phyloP scores from a whole-genome alignment of 2,888 invertebrate genomes.

The Lissocephala sabroskyi region DNA sequence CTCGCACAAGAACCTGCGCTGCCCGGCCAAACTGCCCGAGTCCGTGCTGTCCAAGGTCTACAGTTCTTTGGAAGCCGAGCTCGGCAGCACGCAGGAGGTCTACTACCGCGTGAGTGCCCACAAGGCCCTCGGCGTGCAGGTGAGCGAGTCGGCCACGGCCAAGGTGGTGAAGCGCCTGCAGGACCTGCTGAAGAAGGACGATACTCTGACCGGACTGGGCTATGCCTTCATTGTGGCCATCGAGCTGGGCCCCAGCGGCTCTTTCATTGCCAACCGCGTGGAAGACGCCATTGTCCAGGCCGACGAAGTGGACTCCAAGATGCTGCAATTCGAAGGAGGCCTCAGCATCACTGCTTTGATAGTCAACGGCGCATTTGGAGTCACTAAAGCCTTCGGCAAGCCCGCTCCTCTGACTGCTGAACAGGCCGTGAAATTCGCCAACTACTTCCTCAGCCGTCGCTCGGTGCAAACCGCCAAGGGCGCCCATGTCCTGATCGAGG shows the following conservation, averaged over 20 bases:
- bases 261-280: slow-evolving; percentile 81
- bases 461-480: slow-evolving; percentile 91
- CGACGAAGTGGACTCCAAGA: slow-evolving; percentile 92
- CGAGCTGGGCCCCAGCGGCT: slow-evolving; percentile 78
- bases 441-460: slow-evolving; percentile 90
- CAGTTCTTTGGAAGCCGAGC: slow-evolving; percentile 78
- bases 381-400: slow-evolving; percentile 77
- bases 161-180: slow-evolving; percentile 83
- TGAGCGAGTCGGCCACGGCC: slow-evolving; percentile 79
- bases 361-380: slow-evolving; percentile 76
- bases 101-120: slow-evolving; percentile 83
- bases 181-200: slow-evolving; percentile 87
- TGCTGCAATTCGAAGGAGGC: slow-evolving; percentile 93
- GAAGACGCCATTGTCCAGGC: slow-evolving; percentile 96
- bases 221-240: slow-evolving; percentile 89
- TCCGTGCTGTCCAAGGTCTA: slow-evolving; percentile 74
- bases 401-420: slow-evolving; percentile 81
- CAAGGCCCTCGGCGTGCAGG: slow-evolving; percentile 78
- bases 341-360: slow-evolving; percentile 82
- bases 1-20: slow-evolving; percentile 76
- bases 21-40: slow-evolving; percentile 74
- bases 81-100: slow-evolving; percentile 79
- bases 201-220: slow-evolving; percentile 84
- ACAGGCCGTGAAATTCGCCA: slow-evolving; percentile 90
- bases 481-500: slow-evolving; percentile 85